Percentiles rank a stretch among this genome's conserved stretches.
phyloP scores from a whole-genome alignment of 2,797 vertebrate genomes.

The Gymnocypris eckloni region DNA sequence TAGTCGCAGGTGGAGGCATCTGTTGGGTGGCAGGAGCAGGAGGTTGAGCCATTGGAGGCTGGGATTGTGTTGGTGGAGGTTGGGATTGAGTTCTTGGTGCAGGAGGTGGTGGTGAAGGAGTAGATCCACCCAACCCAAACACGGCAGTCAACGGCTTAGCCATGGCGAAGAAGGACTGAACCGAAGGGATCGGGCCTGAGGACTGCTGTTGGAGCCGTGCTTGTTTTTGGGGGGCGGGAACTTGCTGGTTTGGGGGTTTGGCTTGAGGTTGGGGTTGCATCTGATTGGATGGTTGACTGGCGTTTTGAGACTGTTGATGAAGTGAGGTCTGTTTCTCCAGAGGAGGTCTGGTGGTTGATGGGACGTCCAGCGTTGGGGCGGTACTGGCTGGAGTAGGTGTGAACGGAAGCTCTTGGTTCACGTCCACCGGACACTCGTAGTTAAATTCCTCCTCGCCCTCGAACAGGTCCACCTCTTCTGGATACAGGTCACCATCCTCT shows the following conservation, averaged over 20 bases:
- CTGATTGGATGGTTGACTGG: slow-evolving; percentile 60
- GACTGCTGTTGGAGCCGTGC: slow-evolving; percentile 72
- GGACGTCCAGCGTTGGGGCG: slow-evolving; percentile 60
- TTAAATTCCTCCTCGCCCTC: slow-evolving; percentile 78
- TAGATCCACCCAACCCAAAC: slow-evolving; percentile 77
- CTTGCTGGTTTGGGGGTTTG: slow-evolving; percentile 54
- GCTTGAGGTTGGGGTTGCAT: slow-evolving; percentile 53
- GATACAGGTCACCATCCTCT: slow-evolving; percentile 68
- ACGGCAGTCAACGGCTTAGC: slow-evolving; percentile 81
- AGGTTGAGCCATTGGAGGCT: slow-evolving; percentile 16
- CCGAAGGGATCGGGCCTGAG: slow-evolving; percentile 68
- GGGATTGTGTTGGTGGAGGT: slow-evolving; percentile 54
- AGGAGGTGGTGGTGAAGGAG: slow-evolving; percentile 71
- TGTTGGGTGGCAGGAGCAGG: slow-evolving; percentile 51
- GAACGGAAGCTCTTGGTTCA: slow-evolving; percentile 79
- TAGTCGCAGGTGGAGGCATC: slow-evolving; percentile 52
- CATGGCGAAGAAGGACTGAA: slow-evolving; percentile 83
- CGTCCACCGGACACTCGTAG: slow-evolving; percentile 81
- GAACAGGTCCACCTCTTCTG: slow-evolving; percentile 68
- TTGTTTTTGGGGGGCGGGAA: slow-evolving; percentile 62
- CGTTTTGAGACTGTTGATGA: slow-evolving; percentile 70
- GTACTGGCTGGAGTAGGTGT: slow-evolving; percentile 76
- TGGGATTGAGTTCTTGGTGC: slow-evolving; percentile 69
- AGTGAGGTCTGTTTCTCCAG: slow-evolving; percentile 80
- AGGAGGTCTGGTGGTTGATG: slow-evolving; percentile 70